A percentile compares a stretch with the other conserved stretches of the same genome.
Evolutionary conservation across 2,113 vertebrate species (phyloP).

Genomic region (Paramormyrops kingsleyae): DNA sequence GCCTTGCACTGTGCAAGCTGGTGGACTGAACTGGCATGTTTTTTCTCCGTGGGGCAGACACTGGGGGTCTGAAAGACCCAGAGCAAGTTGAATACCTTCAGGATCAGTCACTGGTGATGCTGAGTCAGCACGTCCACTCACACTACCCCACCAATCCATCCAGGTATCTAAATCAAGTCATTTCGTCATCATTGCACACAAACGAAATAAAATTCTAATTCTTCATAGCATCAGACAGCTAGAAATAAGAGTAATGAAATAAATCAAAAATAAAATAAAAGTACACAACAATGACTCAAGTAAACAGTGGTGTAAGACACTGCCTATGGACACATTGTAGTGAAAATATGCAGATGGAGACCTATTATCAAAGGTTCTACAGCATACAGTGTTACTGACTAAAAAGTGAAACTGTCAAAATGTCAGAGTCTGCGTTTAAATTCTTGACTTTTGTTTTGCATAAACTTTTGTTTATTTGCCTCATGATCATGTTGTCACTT

Average conservation of each 20-base stretch:
- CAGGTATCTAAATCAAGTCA: constrained; percentile 62
- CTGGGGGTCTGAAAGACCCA: constrained; percentile 85
- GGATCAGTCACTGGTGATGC: constrained; percentile 94
- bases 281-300: neutral
- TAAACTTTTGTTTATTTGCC: neutral
- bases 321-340: neutral
- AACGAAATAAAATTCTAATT: neutral
- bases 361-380: neutral
- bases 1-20: neutral
- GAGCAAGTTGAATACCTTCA: constrained; percentile 96
- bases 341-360: neutral
- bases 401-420: neutral
- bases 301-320: neutral
- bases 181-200: neutral
- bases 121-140: constrained; percentile 86
- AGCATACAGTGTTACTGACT: neutral
- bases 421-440: neutral
- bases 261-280: neutral
- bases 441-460: neutral
- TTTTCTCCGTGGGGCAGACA: constrained; percentile 64
- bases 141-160: constrained; percentile 81
- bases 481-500: constrained; percentile 52
- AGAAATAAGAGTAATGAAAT: neutral
- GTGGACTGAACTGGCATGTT: constrained; percentile 7
- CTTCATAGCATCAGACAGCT: neutral